These are phyloP conservation scores for Anodontia alba DNA, from an alignment of 2,888 invertebrate genomes.

Conservation along the genomic window DNA sequence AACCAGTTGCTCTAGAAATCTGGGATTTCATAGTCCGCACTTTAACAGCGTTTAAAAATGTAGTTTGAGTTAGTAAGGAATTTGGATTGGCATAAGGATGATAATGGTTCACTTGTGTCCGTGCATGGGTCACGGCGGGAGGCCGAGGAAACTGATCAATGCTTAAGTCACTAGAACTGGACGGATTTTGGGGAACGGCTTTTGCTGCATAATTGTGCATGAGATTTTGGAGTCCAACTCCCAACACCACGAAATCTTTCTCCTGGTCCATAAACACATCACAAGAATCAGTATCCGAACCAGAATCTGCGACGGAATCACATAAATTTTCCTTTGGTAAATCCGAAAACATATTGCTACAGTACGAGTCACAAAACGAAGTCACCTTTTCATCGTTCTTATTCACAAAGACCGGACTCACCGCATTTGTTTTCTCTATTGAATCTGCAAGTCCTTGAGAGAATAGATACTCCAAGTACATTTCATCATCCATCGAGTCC, in stretches of 20 bases:
- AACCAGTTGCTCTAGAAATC: slow-evolving; percentile 44
- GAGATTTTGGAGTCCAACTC: slow-evolving; percentile 82
- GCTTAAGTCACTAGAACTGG: slow-evolving; percentile 55
- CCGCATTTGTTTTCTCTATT: slow-evolving; percentile 69
- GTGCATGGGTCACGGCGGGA: slow-evolving; percentile 44
- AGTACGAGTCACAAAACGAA: slow-evolving; percentile 64
- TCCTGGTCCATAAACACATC: slow-evolving; percentile 61
- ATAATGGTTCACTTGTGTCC: slow-evolving; percentile 55
- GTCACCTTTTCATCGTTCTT: slow-evolving; percentile 61
- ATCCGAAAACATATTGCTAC: slow-evolving; percentile 53
- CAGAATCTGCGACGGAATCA: slow-evolving; percentile 35
- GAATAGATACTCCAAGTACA: slow-evolving; percentile 81
- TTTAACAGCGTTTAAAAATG: slow-evolving; percentile 66
- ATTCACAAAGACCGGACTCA: slow-evolving; percentile 64
- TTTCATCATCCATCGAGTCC: slow-evolving; percentile 78
- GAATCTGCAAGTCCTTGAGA: slow-evolving; percentile 80
- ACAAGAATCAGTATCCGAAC: slow-evolving; percentile 47
- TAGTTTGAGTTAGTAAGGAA: slow-evolving; percentile 67
- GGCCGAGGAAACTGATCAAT: slow-evolving; percentile 69
- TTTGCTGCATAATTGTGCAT: slow-evolving; percentile 78
- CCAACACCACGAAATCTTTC: slow-evolving; percentile 82
- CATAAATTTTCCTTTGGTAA: slow-evolving; percentile 51
- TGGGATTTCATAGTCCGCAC: slow-evolving; percentile 63
- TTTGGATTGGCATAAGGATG: slow-evolving; percentile 52
- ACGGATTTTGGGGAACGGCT: slow-evolving; percentile 30